Evolutionary conservation across 2,113 vertebrate genomes (phyloP), one percentile per base, ranked within the genome.

Genomic region (Pungitius pungitius): DNA sequence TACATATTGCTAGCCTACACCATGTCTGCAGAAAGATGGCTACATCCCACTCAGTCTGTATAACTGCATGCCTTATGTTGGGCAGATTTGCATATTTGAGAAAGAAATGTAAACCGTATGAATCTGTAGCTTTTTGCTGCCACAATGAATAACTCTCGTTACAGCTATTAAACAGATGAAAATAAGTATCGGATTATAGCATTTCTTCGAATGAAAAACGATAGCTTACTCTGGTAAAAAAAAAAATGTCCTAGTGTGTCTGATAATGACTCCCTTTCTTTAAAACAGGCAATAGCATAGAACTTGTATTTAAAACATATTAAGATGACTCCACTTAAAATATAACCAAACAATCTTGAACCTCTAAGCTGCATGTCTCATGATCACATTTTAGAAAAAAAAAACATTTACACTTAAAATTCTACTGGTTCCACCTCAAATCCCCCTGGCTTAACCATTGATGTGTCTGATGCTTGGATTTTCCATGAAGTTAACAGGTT

Each of bases 1-100:
- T 85, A 92, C 84, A 91, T 75, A 84, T 83, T 87, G 69, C 88
- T 92, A 87, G 83, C 85, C 88, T 93, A 92, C 85, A 84, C 76
- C 88, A 84, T 81, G 73, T 87, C 61, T 85, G 73, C 71, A 80
- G 76, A 86, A 75, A 79, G 78, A 77, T 81, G 74, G 71, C 84
- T 84, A 83, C 81, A 81, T 89, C 77, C 82, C 81, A 65, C 69
- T 86, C 35, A 76, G 74, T 75, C 77, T 79, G 43, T 69, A 49
- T 70, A 78, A 78, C 58, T 75, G 69, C 42, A 70, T 79, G 52
- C 59, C 69, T 69, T 75, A 24, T 75, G 40, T 47, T 62, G 42
- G 59, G 55, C 37, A 77, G 39, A 76, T 60, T 84, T 83, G 65
- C 79, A 78, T 85, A 78, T 70, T 73, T 62, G n/a, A 66, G 69